Conservation (phyloP, 2,888 invertebrate species). For the Eilema sororculum region DNA sequence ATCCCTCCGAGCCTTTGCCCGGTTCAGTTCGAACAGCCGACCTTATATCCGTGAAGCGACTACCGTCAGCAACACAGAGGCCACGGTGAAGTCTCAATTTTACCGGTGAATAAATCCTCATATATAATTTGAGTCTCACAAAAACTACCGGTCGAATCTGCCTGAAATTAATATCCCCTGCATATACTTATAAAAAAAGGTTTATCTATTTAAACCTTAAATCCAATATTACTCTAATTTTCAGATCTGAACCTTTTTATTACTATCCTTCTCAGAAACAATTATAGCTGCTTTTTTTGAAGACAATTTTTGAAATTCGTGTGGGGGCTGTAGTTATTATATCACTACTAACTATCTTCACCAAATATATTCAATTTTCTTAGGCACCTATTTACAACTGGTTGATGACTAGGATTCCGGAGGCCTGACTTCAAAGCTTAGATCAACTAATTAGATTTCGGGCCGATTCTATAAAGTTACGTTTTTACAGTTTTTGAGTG, state of each 20-base stretch:
- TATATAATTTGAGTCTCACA: background rate
- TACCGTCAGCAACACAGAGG: too few species aligned
- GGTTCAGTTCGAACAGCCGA: too few species aligned
- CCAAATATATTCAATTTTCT: conserved; percentile 9
- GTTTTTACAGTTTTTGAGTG: too few species aligned
- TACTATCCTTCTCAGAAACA: background rate
- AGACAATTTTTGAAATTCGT: background rate
- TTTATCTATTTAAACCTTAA: background rate
- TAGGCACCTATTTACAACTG: conserved; percentile 17
- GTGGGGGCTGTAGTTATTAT: background rate
- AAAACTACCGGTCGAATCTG: background rate
- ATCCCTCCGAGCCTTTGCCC: too few species aligned
- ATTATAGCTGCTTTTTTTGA: background rate
- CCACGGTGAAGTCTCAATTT: too few species aligned
- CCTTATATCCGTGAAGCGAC: too few species aligned
- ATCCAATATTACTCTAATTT: background rate
- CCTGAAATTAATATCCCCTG: background rate
- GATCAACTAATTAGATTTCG: background rate
- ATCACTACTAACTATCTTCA: background rate
- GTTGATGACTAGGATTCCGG: conserved; percentile 45
- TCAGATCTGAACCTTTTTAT: background rate
- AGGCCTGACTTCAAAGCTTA: conserved; percentile 17
- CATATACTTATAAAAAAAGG: background rate
- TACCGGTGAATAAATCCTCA: too few species aligned
- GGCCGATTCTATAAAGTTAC: background rate